Base-by-base conservation (phyloP, 2,888 invertebrate genomes). In the Dichetophora obliterata region DNA sequence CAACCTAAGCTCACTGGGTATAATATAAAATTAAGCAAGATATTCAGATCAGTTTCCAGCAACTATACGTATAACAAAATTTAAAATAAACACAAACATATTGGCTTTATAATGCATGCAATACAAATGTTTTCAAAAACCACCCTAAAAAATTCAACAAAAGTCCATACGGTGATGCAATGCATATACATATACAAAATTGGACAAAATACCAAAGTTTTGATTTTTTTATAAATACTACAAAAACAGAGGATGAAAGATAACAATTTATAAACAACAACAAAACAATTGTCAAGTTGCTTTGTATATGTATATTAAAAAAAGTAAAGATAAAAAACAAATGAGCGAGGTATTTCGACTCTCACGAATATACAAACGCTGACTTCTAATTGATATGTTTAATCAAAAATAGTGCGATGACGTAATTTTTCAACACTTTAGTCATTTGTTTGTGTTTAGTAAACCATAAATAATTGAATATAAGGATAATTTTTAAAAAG, bases 361-460 rank as follows among this genome's bases (percentile, higher is more conserved):
- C n/a, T 27, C 9, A 70, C 50, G 31, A 73, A 59, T 54, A 63
- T 52, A 68, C 74, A 77, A 74, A 52, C 11, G 57, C 70, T 34
- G 57, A 52, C 54, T 82, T 82, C 84, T 84, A 86, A 83, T 86
- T 84, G 82, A 84, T 83, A 82, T 84, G 84, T 75, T 83, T 82
- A 81, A 85, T 85, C 84, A 85, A 82, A 87, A 86, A 86, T 87
- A 86, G 84, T 83, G 80, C 80, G 80, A 84, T 86, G 86, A 86
- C 87, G 86, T 86, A 86, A 86, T 84, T 78, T 57, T 43, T 43
- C 11, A 14, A 43, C 11, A 43, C 43, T 43, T 57, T 22, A 24
- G 24, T 22, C 22, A 59, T 59, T 59, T 54, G 22, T 27, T 24
- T 22, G 57, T 59, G 24, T 9, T 16, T 22, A 3, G 9, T 3